Percentiles rank a stretch among this genome's conserved stretches.
Evolutionary conservation across 2,888 invertebrate genomes (phyloP).

Genomic region (Yponomeuta sedellus): DNA sequence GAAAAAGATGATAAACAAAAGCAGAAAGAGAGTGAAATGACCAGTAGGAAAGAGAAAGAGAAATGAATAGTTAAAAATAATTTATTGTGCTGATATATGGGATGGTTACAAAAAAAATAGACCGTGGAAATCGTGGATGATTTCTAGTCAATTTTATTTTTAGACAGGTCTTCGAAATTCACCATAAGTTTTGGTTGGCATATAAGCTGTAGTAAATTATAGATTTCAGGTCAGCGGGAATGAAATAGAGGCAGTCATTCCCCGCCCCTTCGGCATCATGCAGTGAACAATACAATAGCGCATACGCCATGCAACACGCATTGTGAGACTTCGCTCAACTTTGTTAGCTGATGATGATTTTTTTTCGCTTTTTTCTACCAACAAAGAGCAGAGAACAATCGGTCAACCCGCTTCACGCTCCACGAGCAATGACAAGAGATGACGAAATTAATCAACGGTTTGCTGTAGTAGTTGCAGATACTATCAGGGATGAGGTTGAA

Average conservation of each 20-base stretch:
- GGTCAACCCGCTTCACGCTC: constrained; percentile 53
- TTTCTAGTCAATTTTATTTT: too few relatives aligned
- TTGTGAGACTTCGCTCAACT: constrained; percentile 41
- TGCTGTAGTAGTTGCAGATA: constrained; percentile 5
- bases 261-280: constrained; percentile 29
- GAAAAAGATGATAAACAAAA: too few relatives aligned
- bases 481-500: constrained; percentile 7
- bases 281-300: constrained; percentile 40
- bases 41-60: too few relatives aligned
- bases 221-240: constrained; percentile 31
- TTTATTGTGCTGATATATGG: too few relatives aligned
- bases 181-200: neutral
- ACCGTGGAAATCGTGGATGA: too few relatives aligned
- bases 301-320: constrained; percentile 36
- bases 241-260: constrained; percentile 37
- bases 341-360: constrained; percentile 25
- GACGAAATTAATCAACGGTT: constrained; percentile 59
- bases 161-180: too few relatives aligned
- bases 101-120: too few relatives aligned
- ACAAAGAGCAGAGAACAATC: constrained; percentile 49
- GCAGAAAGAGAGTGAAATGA: too few relatives aligned
- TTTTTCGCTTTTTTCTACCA: constrained; percentile 34
- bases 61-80: too few relatives aligned
- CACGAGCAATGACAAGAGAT: constrained; percentile 49
- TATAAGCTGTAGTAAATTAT: constrained; percentile 11